A percentile compares a stretch with the other conserved stretches of the same genome.
These are phyloP conservation scores for Palythoa heliodiscus DNA, from an alignment of 92 coral and sea anemone species.

Conservation along the genomic window DNA sequence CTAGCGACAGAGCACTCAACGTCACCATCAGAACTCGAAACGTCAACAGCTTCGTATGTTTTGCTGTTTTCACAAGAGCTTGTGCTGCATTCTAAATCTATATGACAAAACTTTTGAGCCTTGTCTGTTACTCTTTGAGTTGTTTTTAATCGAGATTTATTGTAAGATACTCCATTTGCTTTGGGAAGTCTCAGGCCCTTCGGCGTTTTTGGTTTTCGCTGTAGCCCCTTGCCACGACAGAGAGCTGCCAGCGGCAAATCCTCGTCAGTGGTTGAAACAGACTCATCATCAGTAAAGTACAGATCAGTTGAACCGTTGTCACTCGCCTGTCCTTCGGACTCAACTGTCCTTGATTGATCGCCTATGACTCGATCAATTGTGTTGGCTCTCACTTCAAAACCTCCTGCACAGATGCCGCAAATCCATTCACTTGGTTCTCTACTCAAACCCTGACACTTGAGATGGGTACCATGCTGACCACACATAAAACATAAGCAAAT, in stretches of 20 bases:
- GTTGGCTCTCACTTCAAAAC: neutral
- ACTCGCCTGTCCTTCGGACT: neutral
- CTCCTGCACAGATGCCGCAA: conserved; percentile 65
- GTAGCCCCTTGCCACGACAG: neutral
- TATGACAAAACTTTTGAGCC: neutral
- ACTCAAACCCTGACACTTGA: conserved; percentile 77
- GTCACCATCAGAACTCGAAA: conserved; percentile 5
- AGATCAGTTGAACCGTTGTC: conserved; percentile 39
- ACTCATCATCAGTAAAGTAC: conserved; percentile 8
- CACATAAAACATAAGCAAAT: conserved; percentile 72
- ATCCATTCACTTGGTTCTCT: conserved; percentile 61
- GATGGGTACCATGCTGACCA: conserved; percentile 91
- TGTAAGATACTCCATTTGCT: neutral
- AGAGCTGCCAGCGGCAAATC: conserved; percentile 20
- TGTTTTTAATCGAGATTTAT: neutral
- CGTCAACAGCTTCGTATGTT: neutral
- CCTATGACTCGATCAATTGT: conserved; percentile 41
- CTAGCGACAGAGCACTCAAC: neutral
- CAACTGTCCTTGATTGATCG: conserved; percentile 39
- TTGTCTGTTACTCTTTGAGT: neutral
- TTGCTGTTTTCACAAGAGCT: conserved; percentile 11
- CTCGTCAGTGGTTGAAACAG: conserved; percentile 47
- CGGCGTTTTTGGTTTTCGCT: neutral
- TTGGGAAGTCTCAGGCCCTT: neutral
- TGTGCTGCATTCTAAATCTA: conserved; percentile 4